These are phyloP conservation scores for Drepana falcataria DNA, from an alignment of 2,888 invertebrate species.

Conservation along the genomic window DNA sequence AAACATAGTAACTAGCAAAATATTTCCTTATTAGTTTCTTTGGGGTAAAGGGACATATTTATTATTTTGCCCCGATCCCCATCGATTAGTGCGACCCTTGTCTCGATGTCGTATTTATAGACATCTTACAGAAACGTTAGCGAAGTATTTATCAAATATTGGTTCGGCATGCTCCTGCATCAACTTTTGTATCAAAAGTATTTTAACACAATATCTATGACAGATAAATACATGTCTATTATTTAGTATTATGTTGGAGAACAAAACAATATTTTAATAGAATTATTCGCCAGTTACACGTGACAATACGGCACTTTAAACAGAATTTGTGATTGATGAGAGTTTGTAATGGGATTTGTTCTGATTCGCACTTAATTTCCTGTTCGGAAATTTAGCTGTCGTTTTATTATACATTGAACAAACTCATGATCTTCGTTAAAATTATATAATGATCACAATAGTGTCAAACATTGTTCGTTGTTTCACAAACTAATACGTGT, in stretches of 20 bases:
- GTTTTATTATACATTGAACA: conserved; percentile 43
- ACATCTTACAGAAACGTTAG: neutral
- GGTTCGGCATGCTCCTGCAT: neutral
- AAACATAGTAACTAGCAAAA: neutral
- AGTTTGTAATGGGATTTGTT: conserved; percentile 64
- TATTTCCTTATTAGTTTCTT: conserved; percentile 1
- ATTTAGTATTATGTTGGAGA: too few species aligned
- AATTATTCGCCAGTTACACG: conserved; percentile 26
- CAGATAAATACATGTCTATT: too few species aligned
- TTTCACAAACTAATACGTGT: too few species aligned
- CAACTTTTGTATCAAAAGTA: neutral
- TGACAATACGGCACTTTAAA: conserved; percentile 22
- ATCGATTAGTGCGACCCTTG: neutral
- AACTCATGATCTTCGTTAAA: conserved; percentile 9
- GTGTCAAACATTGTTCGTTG: too few species aligned
- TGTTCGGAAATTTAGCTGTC: conserved; percentile 61
- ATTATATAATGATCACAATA: too few species aligned
- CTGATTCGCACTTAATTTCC: conserved; percentile 65
- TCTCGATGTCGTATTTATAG: neutral
- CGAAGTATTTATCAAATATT: neutral
- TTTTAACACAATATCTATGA: too few species aligned
- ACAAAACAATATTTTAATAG: neutral
- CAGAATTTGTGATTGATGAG: conserved; percentile 58
- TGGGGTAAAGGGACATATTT: neutral
- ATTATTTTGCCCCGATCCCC: neutral